These are phyloP conservation scores for Micronycteris hirsuta DNA, from an alignment of 2,113 vertebrate genomes.

Conservation along the genomic window DNA sequence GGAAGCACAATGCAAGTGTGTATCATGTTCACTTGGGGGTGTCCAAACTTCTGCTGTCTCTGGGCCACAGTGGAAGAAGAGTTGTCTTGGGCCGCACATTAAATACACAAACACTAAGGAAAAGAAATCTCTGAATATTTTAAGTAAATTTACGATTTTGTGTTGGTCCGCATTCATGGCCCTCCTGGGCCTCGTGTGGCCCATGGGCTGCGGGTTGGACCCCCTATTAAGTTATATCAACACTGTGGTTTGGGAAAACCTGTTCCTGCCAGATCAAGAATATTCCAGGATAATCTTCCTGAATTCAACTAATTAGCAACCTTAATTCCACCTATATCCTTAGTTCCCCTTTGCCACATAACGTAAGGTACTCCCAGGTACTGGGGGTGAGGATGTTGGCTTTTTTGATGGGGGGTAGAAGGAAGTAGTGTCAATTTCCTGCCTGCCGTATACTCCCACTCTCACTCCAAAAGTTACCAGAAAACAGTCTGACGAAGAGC, in stretches of 20 bases:
- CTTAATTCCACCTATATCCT: not conserved
- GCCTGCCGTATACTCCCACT: not conserved
- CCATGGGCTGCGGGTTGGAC: no score
- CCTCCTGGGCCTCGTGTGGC: no score
- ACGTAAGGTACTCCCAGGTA: not conserved
- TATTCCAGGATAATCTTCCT: not conserved
- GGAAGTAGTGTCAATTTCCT: not conserved
- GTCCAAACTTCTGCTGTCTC: no score
- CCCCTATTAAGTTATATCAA: not conserved
- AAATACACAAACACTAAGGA: no score
- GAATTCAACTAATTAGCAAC: not conserved
- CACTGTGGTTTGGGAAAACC: not conserved
- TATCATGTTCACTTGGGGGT: not conserved
- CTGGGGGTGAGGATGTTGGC: not conserved
- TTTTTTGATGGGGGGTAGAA: not conserved
- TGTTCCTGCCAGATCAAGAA: not conserved
- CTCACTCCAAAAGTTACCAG: not conserved
- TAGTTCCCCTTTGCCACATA: not conserved
- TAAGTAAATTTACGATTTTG: no score
- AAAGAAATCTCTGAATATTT: no score
- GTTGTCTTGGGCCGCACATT: no score
- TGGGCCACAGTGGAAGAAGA: no score
- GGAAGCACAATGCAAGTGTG: constrained; percentile 16
- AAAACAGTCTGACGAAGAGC: not conserved
- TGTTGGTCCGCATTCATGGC: no score